Percentiles rank a stretch among this genome's conserved stretches.
Conservation (phyloP, 2,113 vertebrate species). For the Oncorhynchus gorbuscha region DNA sequence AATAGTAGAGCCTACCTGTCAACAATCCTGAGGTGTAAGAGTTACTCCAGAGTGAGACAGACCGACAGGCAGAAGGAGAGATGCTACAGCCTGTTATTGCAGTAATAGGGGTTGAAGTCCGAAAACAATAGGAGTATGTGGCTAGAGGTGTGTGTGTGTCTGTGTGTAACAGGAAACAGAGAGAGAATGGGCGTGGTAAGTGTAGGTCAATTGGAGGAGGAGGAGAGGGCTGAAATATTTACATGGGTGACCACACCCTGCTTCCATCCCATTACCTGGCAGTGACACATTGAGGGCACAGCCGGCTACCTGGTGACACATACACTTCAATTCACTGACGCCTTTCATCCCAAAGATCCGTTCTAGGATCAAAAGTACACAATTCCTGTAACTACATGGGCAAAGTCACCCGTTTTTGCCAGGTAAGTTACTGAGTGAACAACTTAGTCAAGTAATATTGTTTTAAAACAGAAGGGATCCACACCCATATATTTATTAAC, state of each 20-base stretch:
- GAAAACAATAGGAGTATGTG: slow-evolving; percentile 33
- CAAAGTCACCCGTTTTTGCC: background rate
- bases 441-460: too few relatives aligned
- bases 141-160: slow-evolving; percentile 17
- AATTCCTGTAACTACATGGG: background rate
- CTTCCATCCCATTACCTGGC: background rate
- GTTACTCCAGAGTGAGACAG: background rate
- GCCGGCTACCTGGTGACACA: background rate
- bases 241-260: background rate
- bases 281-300: background rate
- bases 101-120: slow-evolving; percentile 70
- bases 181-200: background rate
- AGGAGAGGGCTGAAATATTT: background rate
- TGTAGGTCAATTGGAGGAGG: background rate
- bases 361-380: background rate
- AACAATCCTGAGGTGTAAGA: background rate
- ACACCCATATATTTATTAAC: too few relatives aligned
- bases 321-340: background rate
- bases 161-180: background rate
- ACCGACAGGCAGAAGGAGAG: slow-evolving; percentile 38
- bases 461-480: too few relatives aligned
- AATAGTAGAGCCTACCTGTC: slow-evolving; percentile 13
- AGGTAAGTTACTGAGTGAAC: too few relatives aligned
- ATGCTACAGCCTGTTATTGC: slow-evolving; percentile 52
- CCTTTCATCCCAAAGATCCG: background rate